A percentile compares a stretch with the other conserved stretches of the same genome.
Conservation (phyloP, 2,797 vertebrate genomes). For the Phoebastria nigripes region DNA sequence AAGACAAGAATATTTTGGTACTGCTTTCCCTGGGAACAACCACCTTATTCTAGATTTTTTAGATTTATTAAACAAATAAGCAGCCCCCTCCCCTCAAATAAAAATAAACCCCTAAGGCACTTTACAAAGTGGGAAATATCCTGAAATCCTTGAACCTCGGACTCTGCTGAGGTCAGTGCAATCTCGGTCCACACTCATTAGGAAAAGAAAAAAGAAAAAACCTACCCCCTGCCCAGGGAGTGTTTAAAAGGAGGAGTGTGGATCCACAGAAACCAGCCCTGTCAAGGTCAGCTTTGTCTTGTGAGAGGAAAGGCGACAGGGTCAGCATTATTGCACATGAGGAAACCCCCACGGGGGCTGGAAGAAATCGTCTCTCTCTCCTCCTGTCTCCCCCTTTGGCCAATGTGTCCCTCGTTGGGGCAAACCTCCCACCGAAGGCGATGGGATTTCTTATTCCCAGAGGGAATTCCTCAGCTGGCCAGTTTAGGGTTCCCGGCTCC, state of each 20-base stretch:
- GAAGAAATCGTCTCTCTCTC: neutral
- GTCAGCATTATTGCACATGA: neutral
- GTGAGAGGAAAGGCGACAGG: neutral
- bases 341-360: neutral
- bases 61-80: neutral
- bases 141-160: slow-evolving; percentile 44
- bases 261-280: slow-evolving; percentile 8
- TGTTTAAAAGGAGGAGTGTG: slow-evolving; percentile 22
- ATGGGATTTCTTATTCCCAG: neutral
- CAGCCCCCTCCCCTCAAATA: neutral
- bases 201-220: neutral
- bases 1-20: neutral
- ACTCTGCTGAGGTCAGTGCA: slow-evolving; percentile 22
- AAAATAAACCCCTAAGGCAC: neutral
- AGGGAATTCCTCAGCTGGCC: neutral
- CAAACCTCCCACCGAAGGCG: neutral
- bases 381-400: neutral
- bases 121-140: slow-evolving; percentile 14
- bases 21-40: neutral
- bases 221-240: neutral
- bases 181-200: slow-evolving; percentile 1
- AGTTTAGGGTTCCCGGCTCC: neutral
- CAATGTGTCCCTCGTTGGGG: neutral
- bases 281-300: slow-evolving; percentile 45
- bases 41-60: neutral